phyloP scores from a whole-genome alignment of 2,113 vertebrate genomes.

The Poeciliopsis prolifica region DNA sequence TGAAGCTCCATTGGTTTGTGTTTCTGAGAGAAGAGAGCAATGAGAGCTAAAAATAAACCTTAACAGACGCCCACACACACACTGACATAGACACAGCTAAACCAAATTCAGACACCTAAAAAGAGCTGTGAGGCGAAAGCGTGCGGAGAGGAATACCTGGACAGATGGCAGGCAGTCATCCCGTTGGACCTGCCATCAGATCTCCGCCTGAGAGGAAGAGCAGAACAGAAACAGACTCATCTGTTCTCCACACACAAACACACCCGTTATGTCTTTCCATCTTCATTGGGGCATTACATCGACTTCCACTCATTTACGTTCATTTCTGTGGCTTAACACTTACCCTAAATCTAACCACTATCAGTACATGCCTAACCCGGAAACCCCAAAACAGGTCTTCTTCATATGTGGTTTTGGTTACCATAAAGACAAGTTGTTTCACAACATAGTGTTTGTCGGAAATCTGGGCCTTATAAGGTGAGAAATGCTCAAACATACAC shows the following conservation, averaged over 20 bases:
- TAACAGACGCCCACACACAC: constrained; percentile 14
- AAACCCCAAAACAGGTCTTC: too few relatives aligned
- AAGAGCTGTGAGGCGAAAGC: constrained; percentile 48
- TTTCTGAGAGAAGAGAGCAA: constrained; percentile 16
- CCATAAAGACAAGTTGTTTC: too few relatives aligned
- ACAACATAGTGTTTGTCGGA: too few relatives aligned
- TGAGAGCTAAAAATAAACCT: background rate
- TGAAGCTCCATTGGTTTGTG: background rate
- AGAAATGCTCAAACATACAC: background rate
- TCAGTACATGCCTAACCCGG: too few relatives aligned
- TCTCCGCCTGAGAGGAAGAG: constrained; percentile 52
- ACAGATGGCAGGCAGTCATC: constrained; percentile 76
- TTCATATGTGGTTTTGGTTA: too few relatives aligned
- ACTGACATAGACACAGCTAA: background rate
- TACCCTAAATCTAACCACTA: background rate
- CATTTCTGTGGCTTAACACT: too few relatives aligned
- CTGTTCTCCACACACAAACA: constrained; percentile 13
- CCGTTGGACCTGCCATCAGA: constrained; percentile 69
- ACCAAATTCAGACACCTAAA: constrained; percentile 23
- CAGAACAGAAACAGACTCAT: constrained; percentile 64
- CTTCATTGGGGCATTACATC: too few relatives aligned
- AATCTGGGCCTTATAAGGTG: too few relatives aligned
- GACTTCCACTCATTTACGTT: too few relatives aligned
- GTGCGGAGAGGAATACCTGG: constrained; percentile 69
- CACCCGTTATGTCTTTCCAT: too few relatives aligned